phyloP scores from a whole-genome alignment of 2,888 invertebrate species.

The Acronicta leporina region DNA sequence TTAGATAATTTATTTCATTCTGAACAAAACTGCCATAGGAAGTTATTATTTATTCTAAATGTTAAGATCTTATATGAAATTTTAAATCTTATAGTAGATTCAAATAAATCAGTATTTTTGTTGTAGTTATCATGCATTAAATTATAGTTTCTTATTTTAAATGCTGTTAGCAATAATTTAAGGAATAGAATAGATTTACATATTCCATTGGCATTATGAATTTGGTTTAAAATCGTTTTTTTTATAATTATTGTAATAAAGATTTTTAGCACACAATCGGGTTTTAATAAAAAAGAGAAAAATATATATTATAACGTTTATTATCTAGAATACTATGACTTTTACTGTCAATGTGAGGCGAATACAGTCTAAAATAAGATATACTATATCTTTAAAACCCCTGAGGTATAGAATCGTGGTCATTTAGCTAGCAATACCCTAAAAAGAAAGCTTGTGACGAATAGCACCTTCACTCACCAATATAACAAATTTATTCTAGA shows the following conservation, averaged over 20 bases:
- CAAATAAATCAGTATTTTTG: constrained; percentile 58
- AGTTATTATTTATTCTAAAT: constrained; percentile 42
- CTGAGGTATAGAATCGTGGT: constrained; percentile 25
- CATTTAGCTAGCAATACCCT: constrained; percentile 30
- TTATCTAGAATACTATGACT: constrained; percentile 58
- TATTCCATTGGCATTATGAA: constrained; percentile 38
- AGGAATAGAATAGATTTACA: constrained; percentile 42
- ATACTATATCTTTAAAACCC: constrained; percentile 30
- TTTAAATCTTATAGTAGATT: constrained; percentile 36
- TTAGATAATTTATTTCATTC: constrained; percentile 42
- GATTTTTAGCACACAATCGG: constrained; percentile 50
- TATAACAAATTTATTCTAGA: constrained; percentile 39
- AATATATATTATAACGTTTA: constrained; percentile 48
- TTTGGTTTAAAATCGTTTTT: constrained; percentile 41
- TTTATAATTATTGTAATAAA: constrained; percentile 43
- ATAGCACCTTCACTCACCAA: constrained; percentile 56
- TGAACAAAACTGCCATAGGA: constrained; percentile 51
- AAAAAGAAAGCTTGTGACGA: constrained; percentile 45
- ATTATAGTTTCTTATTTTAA: constrained; percentile 29
- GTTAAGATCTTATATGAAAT: constrained; percentile 37
- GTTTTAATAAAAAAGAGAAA: constrained; percentile 43
- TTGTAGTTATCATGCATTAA: constrained; percentile 50
- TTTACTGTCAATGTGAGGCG: constrained; percentile 35
- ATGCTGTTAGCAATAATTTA: constrained; percentile 32
- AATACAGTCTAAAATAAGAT: constrained; percentile 24